Evolutionary conservation across 2,888 invertebrate species (phyloP), one percentile per base, ranked within the genome.

Genomic region (Agapetus fuscipes): DNA sequence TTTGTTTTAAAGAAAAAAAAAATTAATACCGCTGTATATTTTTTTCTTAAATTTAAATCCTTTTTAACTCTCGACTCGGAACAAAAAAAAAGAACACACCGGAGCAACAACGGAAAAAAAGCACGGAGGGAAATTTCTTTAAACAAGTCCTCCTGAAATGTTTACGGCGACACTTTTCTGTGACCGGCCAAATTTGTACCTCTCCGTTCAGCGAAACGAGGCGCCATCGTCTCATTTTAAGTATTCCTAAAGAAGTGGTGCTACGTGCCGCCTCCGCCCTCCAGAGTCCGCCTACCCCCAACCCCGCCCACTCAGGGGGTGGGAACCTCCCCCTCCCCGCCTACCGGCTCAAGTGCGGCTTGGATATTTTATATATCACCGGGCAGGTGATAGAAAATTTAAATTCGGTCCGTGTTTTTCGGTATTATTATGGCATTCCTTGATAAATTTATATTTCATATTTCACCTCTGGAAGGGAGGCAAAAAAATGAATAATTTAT

Each of bases 241-340:
- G 39, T 42, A 45, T 41, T 42, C 34, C 36, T 15, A 14, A 39
- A 37, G 35, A 37, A 42, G 42, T 45, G 37, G 31, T 10, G 29
- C 13, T 41, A 42, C 39, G 42, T 45, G 45, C 24, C 32, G 29
- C 37, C 15, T 11, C 25, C 24, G 27, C 15, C 24, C 15, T 17
- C 26, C 5, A 5, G 15, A 11, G 10, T 25, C 10, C 26, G 26
- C 26, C 6, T 3, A 11, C 26, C 26, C 11, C 11, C 26, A 25
- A 25, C 26, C 26, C 26, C 11, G 10, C 3, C 26, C 10, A 25
- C 6, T 11, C 26, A 10, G 26, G 26, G n/a, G n/a, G n/a, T 25
- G 10, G 12, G 29, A 13, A 29, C 36, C 27, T 6, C 17, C 11
- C 29, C 7, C 29, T 6, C 2, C 11, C 29, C 29, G 11, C 13